Conservation (phyloP, 2,888 invertebrate species). For the Lymantria dispar region DNA sequence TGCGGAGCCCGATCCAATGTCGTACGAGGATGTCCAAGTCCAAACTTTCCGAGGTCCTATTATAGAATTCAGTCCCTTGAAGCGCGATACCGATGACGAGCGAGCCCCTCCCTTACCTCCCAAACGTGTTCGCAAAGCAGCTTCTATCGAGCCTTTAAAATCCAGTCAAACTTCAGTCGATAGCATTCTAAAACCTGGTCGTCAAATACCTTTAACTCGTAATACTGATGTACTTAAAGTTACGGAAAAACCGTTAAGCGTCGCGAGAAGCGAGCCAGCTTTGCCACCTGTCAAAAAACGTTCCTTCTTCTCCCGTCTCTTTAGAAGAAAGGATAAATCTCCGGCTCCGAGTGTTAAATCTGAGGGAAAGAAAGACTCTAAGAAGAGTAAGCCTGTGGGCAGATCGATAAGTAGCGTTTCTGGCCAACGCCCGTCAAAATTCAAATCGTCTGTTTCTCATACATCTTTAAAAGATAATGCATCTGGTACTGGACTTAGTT, state of each 20-base stretch:
- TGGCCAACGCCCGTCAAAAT: constrained; percentile 79
- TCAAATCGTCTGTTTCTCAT: constrained; percentile 66
- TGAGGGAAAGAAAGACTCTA: constrained; percentile 53
- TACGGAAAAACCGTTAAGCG: constrained; percentile 39
- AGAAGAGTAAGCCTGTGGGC: constrained; percentile 72
- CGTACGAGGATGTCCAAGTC: constrained; percentile 83
- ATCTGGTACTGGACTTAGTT: constrained; percentile 65
- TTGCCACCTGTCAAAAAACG: constrained; percentile 73
- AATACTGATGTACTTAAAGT: constrained; percentile 38
- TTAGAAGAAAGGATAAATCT: constrained; percentile 69
- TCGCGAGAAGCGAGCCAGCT: constrained; percentile 67
- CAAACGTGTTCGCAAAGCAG: constrained; percentile 86
- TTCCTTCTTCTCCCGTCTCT: constrained; percentile 73
- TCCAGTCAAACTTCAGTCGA: constrained; percentile 72
- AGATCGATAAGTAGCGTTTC: constrained; percentile 84
- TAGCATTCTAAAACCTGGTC: constrained; percentile 64
- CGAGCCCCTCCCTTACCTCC: constrained; percentile 91
- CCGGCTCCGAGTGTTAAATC: constrained; percentile 70
- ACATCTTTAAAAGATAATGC: constrained; percentile 69
- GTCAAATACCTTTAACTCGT: constrained; percentile 55
- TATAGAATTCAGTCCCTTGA: constrained; percentile 76
- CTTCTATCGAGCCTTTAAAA: constrained; percentile 58
- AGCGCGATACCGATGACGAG: constrained; percentile 83
- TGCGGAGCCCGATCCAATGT: constrained; percentile 66
- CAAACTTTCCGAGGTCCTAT: constrained; percentile 76